Evolutionary conservation across 2,888 invertebrate genomes (phyloP).

Genomic region (Tortricodes alternella): DNA sequence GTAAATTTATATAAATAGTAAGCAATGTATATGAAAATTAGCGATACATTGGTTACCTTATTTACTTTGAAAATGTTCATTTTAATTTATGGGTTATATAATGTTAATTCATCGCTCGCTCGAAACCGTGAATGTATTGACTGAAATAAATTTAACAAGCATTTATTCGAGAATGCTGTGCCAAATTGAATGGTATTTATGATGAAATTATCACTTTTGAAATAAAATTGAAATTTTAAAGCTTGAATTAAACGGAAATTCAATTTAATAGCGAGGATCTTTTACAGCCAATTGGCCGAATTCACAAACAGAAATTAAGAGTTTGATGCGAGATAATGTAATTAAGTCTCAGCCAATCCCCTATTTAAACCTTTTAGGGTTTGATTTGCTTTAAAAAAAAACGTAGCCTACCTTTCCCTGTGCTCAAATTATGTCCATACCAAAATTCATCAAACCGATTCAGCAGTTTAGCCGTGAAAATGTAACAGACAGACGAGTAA

Average conservation of each 20-base stretch:
- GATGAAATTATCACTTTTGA: background rate
- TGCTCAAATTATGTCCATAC: no score
- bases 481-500: no score
- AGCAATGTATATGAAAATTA: background rate
- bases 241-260: no score
- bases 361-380: no score
- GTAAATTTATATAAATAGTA: background rate
- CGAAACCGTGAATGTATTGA: background rate
- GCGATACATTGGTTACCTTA: background rate
- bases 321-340: no score
- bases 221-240: background rate
- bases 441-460: no score
- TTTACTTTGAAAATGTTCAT: background rate
- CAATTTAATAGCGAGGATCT: no score
- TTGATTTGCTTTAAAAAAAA: no score
- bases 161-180: background rate
- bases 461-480: no score
- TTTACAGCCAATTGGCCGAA: background rate
- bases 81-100: conserved; percentile 10
- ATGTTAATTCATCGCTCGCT: conserved; percentile 17
- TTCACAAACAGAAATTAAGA: no score
- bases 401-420: no score
- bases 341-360: no score
- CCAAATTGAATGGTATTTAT: background rate
- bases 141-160: conserved; percentile 14